Evolutionary conservation across 1,140 invertebrate genomes (phyloP).

Genomic region (Sitophilus oryzae): DNA sequence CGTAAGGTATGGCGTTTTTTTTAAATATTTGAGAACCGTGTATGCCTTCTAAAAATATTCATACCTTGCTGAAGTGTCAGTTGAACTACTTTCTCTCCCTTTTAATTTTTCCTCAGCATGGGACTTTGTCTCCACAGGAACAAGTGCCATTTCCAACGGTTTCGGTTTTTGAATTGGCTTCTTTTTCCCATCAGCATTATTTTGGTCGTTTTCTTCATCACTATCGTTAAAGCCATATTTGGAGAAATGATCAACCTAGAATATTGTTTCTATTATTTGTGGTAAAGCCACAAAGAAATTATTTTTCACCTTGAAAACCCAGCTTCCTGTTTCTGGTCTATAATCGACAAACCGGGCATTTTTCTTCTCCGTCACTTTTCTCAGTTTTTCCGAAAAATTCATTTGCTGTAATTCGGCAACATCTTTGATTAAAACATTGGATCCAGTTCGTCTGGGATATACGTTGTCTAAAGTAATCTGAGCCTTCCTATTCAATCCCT

Average conservation of each 20-base stretch:
- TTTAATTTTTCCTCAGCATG: no score
- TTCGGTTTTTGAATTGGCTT: constrained; percentile 17
- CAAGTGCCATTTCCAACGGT: constrained; percentile 1
- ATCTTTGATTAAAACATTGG: constrained; percentile 74
- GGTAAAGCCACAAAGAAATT: not conserved
- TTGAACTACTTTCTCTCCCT: constrained; percentile 10
- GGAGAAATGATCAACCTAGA: constrained; percentile 85
- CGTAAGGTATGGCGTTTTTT: no score
- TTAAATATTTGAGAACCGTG: not conserved
- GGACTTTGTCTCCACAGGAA: no score
- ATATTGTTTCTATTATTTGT: not conserved
- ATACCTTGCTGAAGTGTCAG: constrained; percentile 10
- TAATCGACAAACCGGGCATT: constrained; percentile 92
- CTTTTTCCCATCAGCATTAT: constrained; percentile 6
- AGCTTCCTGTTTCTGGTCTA: constrained; percentile 89
- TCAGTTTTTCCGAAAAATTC: constrained; percentile 83
- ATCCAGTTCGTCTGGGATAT: constrained; percentile 87
- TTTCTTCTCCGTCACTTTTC: constrained; percentile 77
- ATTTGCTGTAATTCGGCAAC: constrained; percentile 68
- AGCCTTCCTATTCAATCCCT: constrained; percentile 83
- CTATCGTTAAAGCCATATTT: constrained; percentile 91
- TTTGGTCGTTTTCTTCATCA: constrained; percentile 67
- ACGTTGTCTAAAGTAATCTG: constrained; percentile 90
- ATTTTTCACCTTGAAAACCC: constrained; percentile 67
- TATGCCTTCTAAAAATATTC: not conserved